A percentile compares a stretch with the other conserved stretches of the same genome.
Evolutionary conservation across 2,113 vertebrate genomes (phyloP).

Genomic region (Setophaga coronata): DNA sequence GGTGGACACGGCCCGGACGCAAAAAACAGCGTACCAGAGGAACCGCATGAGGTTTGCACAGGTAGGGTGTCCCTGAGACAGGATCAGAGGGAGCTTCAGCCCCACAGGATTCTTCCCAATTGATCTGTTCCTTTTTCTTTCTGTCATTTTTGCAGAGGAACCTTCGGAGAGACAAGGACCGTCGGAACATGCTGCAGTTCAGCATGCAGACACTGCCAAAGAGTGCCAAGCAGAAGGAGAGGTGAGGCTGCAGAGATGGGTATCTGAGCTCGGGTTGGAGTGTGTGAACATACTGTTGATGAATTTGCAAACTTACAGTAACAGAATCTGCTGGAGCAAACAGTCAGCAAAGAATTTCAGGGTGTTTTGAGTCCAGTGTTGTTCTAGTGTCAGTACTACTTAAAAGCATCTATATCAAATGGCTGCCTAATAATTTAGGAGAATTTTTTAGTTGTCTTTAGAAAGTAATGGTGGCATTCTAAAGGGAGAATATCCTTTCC

Average conservation of each 20-base stretch:
- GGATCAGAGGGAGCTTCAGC: neutral
- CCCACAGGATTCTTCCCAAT: neutral
- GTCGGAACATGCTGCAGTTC: constrained; percentile 93
- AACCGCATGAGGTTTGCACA: constrained; percentile 98
- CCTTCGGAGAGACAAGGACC: constrained; percentile 95
- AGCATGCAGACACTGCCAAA: constrained; percentile 97
- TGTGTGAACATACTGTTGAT: neutral
- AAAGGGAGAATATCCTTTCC: neutral
- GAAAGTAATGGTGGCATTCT: rapidly evolving
- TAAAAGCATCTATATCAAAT: neutral
- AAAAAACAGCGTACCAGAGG: constrained; percentile 97
- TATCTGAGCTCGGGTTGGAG: rapidly evolving
- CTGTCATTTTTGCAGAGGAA: constrained; percentile 79
- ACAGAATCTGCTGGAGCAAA: neutral
- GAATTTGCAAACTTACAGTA: neutral
- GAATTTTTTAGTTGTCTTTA: rapidly evolving
- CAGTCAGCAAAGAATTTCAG: neutral
- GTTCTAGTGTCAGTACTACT: neutral
- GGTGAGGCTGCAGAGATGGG: constrained; percentile 65
- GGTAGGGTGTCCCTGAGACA: constrained; percentile 55
- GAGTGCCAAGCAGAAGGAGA: constrained; percentile 98
- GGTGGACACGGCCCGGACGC: constrained; percentile 94
- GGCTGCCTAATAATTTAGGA: neutral
- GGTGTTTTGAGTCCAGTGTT: rapidly evolving
- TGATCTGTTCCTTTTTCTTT: neutral